Evolutionary conservation across 2,888 invertebrate species (phyloP).

Genomic region (Acleris laterana): DNA sequence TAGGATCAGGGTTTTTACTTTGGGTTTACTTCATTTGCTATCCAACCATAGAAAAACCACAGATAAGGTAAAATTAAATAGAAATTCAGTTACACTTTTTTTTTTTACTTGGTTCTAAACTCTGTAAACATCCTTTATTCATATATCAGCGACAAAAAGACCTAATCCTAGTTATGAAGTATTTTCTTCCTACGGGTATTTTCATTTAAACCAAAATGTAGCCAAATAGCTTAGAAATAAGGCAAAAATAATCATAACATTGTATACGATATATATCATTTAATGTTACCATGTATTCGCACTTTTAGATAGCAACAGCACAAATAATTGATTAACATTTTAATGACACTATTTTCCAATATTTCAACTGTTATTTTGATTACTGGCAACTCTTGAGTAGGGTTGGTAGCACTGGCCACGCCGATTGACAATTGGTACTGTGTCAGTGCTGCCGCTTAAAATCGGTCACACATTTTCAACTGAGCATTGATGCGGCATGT

Average conservation of each 20-base stretch:
- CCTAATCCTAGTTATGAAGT: no score
- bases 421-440: no score
- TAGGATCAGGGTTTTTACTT: background rate
- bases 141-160: no score
- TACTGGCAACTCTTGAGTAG: slow-evolving; percentile 1
- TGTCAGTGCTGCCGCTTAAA: background rate
- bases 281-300: slow-evolving; percentile 25
- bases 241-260: slow-evolving; percentile 26
- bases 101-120: no score
- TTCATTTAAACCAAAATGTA: slow-evolving; percentile 34
- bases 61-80: no score
- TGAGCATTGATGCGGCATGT: slow-evolving; percentile 7
- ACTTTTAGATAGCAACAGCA: slow-evolving; percentile 26
- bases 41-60: no score
- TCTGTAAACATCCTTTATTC: no score
- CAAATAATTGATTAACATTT: slow-evolving; percentile 14
- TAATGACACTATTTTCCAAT: slow-evolving; percentile 2
- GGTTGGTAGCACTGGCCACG: slow-evolving; percentile 5
- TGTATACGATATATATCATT: slow-evolving; percentile 33
- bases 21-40: background rate
- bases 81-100: no score
- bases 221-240: slow-evolving; percentile 33
- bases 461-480: no score
- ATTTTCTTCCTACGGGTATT: slow-evolving; percentile 33
- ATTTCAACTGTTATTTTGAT: slow-evolving; percentile 1